phyloP scores from a whole-genome alignment of 2,113 vertebrate genomes.

The Nerophis lumbriciformis region DNA sequence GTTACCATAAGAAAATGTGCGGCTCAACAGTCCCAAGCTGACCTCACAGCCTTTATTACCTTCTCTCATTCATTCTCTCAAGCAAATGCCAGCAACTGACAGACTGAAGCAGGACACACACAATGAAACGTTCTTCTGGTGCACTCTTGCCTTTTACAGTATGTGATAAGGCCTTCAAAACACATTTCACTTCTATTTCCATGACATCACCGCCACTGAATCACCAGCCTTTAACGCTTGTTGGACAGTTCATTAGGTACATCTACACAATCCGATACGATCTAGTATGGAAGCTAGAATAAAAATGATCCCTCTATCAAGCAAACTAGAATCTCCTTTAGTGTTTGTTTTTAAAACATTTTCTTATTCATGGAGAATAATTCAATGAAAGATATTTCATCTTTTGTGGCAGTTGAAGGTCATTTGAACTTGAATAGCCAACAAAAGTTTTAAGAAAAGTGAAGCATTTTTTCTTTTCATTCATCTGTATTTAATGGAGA shows the following conservation, averaged over 20 bases:
- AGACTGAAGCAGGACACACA: slow-evolving; percentile 40
- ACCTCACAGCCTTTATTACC: slow-evolving; percentile 33
- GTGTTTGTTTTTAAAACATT: too few relatives aligned
- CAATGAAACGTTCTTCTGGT: slow-evolving; percentile 27
- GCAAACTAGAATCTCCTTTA: neutral
- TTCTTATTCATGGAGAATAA: too few relatives aligned
- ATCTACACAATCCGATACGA: neutral
- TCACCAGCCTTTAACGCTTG: neutral
- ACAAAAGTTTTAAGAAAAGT: too few relatives aligned
- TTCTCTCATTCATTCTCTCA: slow-evolving; percentile 16
- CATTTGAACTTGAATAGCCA: too few relatives aligned
- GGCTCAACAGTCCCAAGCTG: slow-evolving; percentile 57
- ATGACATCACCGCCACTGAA: neutral
- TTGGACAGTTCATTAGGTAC: neutral
- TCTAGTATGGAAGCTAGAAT: too few relatives aligned
- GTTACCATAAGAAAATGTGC: slow-evolving; percentile 38
- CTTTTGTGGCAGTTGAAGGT: too few relatives aligned
- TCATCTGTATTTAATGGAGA: too few relatives aligned
- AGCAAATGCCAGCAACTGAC: slow-evolving; percentile 49
- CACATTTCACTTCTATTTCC: slow-evolving; percentile 16
- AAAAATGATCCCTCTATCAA: neutral
- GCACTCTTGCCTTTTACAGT: slow-evolving; percentile 26
- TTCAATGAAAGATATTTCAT: too few relatives aligned
- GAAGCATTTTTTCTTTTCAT: too few relatives aligned
- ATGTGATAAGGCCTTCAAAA: slow-evolving; percentile 27